Evolutionary conservation across 2,888 invertebrate genomes (phyloP).

Genomic region (Aricia artaxerxes): DNA sequence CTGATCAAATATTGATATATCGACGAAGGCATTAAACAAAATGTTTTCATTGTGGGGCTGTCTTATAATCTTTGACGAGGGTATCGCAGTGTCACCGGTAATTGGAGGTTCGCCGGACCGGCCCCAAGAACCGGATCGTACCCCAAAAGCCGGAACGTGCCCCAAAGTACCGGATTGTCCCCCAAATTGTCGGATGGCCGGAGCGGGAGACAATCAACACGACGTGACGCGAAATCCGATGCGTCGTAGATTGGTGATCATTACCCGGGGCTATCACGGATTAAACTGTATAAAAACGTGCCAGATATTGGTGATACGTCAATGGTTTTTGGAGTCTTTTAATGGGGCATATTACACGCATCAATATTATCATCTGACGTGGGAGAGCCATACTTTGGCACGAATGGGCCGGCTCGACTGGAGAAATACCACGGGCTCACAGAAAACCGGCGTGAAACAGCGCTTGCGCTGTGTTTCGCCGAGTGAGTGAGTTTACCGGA

Average conservation of each 20-base stretch:
- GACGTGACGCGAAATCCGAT: slow-evolving; percentile 78
- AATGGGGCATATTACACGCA: too few relatives aligned
- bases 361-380: too few relatives aligned
- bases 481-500: too few relatives aligned
- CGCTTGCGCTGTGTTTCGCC: too few relatives aligned
- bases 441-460: too few relatives aligned
- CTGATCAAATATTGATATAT: slow-evolving; percentile 15
- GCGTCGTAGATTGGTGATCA: slow-evolving; percentile 65
- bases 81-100: slow-evolving; percentile 63
- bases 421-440: too few relatives aligned
- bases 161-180: slow-evolving; percentile 59
- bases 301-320: background rate
- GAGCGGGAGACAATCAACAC: slow-evolving; percentile 64
- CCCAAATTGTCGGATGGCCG: slow-evolving; percentile 40
- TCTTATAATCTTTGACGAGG: slow-evolving; percentile 41
- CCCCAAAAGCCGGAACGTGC: slow-evolving; percentile 50
- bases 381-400: too few relatives aligned
- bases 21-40: slow-evolving; percentile 25
- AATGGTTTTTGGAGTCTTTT: background rate
- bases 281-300: slow-evolving; percentile 37
- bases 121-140: slow-evolving; percentile 58
- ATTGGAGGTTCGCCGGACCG: slow-evolving; percentile 62
- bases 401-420: too few relatives aligned
- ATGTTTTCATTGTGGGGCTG: slow-evolving; percentile 23
- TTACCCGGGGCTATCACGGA: slow-evolving; percentile 59